Evolutionary conservation across 2,113 vertebrate genomes (phyloP).

Genomic region (Accipiter cooperii): DNA sequence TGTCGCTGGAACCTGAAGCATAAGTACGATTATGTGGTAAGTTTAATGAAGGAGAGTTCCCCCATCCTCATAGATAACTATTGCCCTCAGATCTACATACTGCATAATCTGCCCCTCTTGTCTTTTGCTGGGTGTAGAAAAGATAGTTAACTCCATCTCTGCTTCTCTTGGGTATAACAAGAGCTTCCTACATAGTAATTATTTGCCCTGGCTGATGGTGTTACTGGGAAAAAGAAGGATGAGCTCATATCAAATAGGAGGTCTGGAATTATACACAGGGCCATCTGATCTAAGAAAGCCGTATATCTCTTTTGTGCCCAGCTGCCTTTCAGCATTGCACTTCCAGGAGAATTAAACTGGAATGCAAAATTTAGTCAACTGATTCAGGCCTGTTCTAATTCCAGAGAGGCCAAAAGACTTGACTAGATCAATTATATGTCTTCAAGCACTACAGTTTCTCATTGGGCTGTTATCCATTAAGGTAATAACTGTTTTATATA

Average conservation of each 20-base stretch:
- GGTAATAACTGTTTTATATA: not conserved
- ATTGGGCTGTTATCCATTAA: not conserved
- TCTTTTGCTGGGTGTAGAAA: not conserved
- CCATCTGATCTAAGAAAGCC: not conserved
- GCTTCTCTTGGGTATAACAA: not conserved
- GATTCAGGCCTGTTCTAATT: not conserved
- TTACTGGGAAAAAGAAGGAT: not conserved
- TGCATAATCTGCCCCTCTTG: fast-evolving
- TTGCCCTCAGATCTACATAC: not conserved
- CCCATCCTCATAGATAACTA: not conserved
- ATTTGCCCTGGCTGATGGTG: not conserved
- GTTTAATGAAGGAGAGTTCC: conserved; percentile 1
- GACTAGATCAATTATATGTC: not conserved
- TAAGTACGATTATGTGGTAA: conserved; percentile 90
- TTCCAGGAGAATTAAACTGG: not conserved
- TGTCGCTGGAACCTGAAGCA: conserved; percentile 96
- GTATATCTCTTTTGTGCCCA: not conserved
- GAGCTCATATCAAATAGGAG: not conserved
- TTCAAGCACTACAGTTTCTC: not conserved
- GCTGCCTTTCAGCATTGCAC: not conserved
- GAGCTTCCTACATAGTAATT: not conserved
- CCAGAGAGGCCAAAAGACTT: not conserved
- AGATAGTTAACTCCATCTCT: not conserved
- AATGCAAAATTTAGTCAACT: not conserved
- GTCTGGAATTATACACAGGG: not conserved